Conservation (phyloP, 2,888 invertebrate genomes). For the Tuta absoluta region DNA sequence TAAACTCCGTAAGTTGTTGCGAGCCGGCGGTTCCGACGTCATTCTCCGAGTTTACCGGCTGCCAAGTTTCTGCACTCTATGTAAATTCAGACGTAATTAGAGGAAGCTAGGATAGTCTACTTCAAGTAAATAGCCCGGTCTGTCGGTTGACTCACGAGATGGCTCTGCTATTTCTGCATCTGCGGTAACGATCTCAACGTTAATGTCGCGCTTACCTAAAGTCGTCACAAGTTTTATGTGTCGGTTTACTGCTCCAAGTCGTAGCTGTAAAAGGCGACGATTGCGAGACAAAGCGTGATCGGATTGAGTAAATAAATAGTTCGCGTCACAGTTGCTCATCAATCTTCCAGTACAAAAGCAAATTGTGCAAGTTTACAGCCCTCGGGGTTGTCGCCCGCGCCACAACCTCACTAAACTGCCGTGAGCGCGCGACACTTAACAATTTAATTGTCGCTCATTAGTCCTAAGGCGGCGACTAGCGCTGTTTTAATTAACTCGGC, state of each 20-base stretch:
- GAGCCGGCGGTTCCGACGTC: constrained; percentile 48
- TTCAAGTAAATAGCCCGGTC: constrained; percentile 52
- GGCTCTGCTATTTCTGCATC: constrained; percentile 44
- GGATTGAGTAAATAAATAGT: constrained; percentile 77
- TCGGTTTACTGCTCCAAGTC: constrained; percentile 60
- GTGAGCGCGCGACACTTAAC: constrained; percentile 70
- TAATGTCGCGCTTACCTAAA: constrained; percentile 43
- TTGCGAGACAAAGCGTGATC: constrained; percentile 75
- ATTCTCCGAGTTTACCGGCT: constrained; percentile 55
- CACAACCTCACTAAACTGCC: constrained; percentile 73
- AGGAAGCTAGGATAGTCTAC: constrained; percentile 59
- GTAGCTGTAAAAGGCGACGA: constrained; percentile 69
- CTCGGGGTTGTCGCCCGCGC: constrained; percentile 67
- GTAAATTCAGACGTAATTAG: constrained; percentile 66
- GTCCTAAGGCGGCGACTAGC: constrained; percentile 66
- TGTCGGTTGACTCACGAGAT: constrained; percentile 54
- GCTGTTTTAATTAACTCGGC: constrained; percentile 66
- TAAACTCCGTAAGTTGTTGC: constrained; percentile 30
- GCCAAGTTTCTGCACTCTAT: constrained; percentile 64
- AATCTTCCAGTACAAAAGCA: constrained; percentile 71
- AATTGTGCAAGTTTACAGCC: constrained; percentile 69
- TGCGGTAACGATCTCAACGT: constrained; percentile 36
- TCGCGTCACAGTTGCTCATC: constrained; percentile 71
- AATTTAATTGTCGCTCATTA: constrained; percentile 78
- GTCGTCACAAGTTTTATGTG: constrained; percentile 62